Conservation (phyloP, 1,140 invertebrate species). For the Bombus confusus region DNA sequence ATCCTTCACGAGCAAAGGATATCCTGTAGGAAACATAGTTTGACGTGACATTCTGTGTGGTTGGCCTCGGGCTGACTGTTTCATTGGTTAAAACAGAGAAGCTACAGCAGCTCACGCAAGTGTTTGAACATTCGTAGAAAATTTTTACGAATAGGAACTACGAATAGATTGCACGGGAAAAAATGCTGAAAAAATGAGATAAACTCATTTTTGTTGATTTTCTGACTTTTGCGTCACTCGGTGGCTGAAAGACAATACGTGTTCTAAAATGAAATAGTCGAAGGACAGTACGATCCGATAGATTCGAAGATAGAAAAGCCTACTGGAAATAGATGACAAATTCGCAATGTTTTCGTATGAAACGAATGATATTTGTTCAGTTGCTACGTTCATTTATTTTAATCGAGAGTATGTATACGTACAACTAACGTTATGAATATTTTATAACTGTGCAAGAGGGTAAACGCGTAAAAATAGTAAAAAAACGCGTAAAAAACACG, state of each 20-base stretch:
- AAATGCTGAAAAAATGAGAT: neutral
- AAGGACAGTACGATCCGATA: no score
- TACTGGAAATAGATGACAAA: neutral
- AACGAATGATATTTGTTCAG: fast-evolving
- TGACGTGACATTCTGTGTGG: neutral
- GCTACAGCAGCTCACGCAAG: neutral
- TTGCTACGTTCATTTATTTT: neutral
- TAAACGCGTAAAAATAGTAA: no score
- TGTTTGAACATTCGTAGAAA: neutral
- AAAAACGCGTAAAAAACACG: no score
- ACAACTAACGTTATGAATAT: neutral
- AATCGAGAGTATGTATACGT: no score
- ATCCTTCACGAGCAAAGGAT: neutral
- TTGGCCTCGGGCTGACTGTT: neutral
- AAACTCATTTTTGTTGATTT: neutral
- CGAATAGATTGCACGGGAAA: neutral
- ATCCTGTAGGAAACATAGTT: conserved; percentile 4
- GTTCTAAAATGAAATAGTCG: neutral
- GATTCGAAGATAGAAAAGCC: no score
- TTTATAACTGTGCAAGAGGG: neutral
- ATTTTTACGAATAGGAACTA: neutral
- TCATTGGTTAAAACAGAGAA: neutral
- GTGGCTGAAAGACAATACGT: neutral
- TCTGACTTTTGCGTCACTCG: no score
- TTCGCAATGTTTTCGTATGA: neutral